Percentiles rank a stretch among this genome's conserved stretches.
These are phyloP conservation scores for Acleris sparsana DNA, from an alignment of 2,888 invertebrate species.

Conservation along the genomic window DNA sequence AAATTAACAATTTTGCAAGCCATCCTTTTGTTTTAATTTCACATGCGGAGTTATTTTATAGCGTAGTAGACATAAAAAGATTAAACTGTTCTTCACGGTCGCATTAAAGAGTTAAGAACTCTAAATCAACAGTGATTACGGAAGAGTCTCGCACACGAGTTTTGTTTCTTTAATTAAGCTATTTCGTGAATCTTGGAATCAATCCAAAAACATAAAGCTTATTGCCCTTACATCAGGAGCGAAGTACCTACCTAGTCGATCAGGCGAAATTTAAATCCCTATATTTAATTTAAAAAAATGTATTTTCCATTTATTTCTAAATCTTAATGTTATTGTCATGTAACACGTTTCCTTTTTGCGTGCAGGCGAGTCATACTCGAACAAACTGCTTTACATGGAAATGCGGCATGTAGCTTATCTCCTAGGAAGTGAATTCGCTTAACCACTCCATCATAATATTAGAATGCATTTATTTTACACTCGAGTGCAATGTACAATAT, in stretches of 20 bases:
- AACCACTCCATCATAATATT: too few relatives aligned
- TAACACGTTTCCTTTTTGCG: not conserved
- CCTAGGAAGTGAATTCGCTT: conserved; percentile 16
- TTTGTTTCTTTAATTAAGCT: conserved; percentile 23
- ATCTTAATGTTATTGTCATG: not conserved
- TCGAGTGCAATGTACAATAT: too few relatives aligned
- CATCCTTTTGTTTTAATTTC: conserved; percentile 10
- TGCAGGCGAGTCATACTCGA: conserved; percentile 8
- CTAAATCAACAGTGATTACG: conserved; percentile 8
- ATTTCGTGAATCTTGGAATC: conserved; percentile 22
- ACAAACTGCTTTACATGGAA: conserved; percentile 11
- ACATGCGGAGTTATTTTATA: conserved; percentile 3
- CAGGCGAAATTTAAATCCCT: conserved; percentile 18
- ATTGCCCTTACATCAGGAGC: conserved; percentile 17
- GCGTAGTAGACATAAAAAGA: not conserved
- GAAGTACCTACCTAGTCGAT: conserved; percentile 8
- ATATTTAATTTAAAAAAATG: conserved; percentile 18
- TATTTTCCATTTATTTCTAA: conserved; percentile 8
- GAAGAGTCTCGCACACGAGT: not conserved
- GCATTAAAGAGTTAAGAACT: conserved; percentile 6
- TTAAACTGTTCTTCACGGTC: conserved; percentile 8
- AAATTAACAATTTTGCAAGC: conserved; percentile 14
- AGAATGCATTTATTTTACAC: too few relatives aligned
- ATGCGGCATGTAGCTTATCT: conserved; percentile 23
- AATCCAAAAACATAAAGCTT: conserved; percentile 19